phyloP scores from a whole-genome alignment of 2,797 vertebrate genomes.

The Anguilla pacifica region DNA sequence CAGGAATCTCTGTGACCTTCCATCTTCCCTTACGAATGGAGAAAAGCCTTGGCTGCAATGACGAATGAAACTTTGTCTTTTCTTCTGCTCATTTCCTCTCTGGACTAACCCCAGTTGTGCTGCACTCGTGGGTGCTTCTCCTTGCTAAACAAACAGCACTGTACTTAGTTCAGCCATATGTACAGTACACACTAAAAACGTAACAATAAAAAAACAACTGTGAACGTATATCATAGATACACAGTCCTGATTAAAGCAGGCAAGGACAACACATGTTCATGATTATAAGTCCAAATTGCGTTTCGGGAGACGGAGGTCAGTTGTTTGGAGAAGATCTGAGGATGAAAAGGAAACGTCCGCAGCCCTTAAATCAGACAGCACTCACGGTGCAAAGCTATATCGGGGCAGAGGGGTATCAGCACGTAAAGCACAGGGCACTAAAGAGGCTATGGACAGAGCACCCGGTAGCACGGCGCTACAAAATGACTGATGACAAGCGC shows the following conservation, averaged over 20 bases:
- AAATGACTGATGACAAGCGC: conserved; percentile 42
- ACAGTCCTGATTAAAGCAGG: conserved; percentile 27
- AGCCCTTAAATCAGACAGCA: conserved; percentile 39
- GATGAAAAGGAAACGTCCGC: conserved; percentile 53
- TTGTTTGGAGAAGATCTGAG: conserved; percentile 47
- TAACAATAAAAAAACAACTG: conserved; percentile 28
- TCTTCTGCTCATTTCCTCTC: conserved; percentile 31
- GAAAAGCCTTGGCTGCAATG: background rate
- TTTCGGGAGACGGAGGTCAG: conserved; percentile 48
- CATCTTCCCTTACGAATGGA: conserved; percentile 17
- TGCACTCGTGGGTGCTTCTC: background rate
- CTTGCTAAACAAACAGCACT: conserved; percentile 36
- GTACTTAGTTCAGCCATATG: conserved; percentile 38
- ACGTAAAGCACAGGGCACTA: background rate
- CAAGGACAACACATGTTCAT: conserved; percentile 36
- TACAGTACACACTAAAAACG: conserved; percentile 33
- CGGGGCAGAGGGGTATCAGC: background rate
- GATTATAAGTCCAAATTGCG: conserved; percentile 44
- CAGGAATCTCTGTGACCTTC: conserved; percentile 5
- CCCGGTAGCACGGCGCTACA: background rate
- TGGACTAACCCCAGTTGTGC: background rate
- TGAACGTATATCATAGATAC: conserved; percentile 39
- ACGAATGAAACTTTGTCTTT: conserved; percentile 38
- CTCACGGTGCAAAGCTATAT: background rate
- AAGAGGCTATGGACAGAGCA: background rate